Conservation (phyloP, 2,113 vertebrate species). For the Genyomyrus donnyi region DNA sequence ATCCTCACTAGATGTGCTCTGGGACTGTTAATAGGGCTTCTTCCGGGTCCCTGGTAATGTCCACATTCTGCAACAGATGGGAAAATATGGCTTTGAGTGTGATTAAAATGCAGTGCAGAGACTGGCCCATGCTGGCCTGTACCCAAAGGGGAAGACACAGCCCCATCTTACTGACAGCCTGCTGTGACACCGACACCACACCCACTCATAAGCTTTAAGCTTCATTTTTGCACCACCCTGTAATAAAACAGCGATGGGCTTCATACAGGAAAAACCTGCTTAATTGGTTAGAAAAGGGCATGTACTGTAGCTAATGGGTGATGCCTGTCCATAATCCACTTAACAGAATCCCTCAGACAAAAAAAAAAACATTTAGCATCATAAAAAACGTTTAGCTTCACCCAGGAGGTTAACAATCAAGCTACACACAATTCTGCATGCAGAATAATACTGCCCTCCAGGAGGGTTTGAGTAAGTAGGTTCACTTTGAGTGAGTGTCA, state of each 20-base stretch:
- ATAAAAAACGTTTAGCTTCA: background rate
- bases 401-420: background rate
- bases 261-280: background rate
- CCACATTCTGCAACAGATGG: constrained; percentile 61
- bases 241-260: background rate
- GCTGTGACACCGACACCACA: background rate
- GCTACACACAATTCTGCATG: background rate
- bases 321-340: background rate
- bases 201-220: background rate
- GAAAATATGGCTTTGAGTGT: background rate
- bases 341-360: background rate
- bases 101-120: background rate
- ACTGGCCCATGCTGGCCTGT: background rate
- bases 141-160: background rate
- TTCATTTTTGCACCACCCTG: background rate
- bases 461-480: background rate
- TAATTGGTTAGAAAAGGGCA: background rate
- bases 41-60: constrained; percentile 61
- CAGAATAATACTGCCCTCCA: background rate
- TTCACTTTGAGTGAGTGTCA: background rate
- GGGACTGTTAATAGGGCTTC: constrained; percentile 70
- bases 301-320: background rate
- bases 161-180: background rate
- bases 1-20: constrained; percentile 50
- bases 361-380: background rate